Evolutionary conservation across 2,888 invertebrate species (phyloP).

Genomic region (Dromius quadrimaculatus): DNA sequence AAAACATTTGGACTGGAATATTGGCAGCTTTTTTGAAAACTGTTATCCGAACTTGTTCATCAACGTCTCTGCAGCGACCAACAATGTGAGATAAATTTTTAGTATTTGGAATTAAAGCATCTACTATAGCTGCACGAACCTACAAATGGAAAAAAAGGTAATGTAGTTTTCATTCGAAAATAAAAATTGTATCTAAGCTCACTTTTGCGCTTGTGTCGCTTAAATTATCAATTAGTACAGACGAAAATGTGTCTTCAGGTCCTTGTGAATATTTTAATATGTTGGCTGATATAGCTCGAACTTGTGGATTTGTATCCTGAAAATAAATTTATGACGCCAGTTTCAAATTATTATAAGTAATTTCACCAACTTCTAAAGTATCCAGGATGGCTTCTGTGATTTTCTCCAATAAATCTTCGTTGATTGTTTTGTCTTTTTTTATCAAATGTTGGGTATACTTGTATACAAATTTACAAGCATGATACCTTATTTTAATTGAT

Average conservation of each 20-base stretch:
- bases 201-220: slow-evolving; percentile 17
- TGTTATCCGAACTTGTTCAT: slow-evolving; percentile 29
- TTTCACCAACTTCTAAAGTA: slow-evolving; percentile 23
- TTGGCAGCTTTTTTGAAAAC: slow-evolving; percentile 25
- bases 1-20: slow-evolving; percentile 28
- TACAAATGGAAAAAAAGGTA: slow-evolving; percentile 1
- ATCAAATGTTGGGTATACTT: slow-evolving; percentile 10
- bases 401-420: slow-evolving; percentile 10
- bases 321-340: slow-evolving; percentile 7
- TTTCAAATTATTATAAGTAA: background rate
- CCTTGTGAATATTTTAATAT: slow-evolving; percentile 23
- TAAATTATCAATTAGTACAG: slow-evolving; percentile 16
- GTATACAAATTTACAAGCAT: slow-evolving; percentile 26
- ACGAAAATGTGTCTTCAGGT: background rate
- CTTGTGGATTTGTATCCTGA: slow-evolving; percentile 23
- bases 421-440: slow-evolving; percentile 11
- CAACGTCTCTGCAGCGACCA: slow-evolving; percentile 26
- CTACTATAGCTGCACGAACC: slow-evolving; percentile 22
- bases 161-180: background rate
- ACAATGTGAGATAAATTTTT: slow-evolving; percentile 9
- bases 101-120: background rate
- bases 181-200: background rate
- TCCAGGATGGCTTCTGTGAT: slow-evolving; percentile 3
- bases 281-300: slow-evolving; percentile 23
- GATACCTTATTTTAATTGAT: slow-evolving; percentile 12